Conservation (phyloP, 2,797 vertebrate species). For the Chelon auratus region DNA sequence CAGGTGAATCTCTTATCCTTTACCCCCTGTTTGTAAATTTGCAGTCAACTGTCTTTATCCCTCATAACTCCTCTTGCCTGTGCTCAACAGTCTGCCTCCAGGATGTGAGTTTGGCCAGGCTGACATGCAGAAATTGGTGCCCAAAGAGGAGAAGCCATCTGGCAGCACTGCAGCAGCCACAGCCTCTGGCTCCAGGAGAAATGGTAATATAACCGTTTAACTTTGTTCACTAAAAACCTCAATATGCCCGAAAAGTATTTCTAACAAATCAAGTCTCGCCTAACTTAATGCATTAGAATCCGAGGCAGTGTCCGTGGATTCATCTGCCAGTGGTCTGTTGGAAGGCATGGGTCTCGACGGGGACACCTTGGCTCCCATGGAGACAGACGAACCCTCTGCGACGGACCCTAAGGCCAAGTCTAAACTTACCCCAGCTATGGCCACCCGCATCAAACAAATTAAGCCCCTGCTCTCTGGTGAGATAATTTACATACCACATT, state of each 20-base stretch:
- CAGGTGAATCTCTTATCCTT: conserved; percentile 82
- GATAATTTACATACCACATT: not conserved
- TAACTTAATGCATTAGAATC: conserved; percentile 79
- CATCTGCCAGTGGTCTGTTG: conserved; percentile 90
- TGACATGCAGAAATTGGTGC: conserved; percentile 97
- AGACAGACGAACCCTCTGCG: conserved; percentile 93
- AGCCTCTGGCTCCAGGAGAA: conserved; percentile 86
- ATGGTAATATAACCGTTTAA: conserved; percentile 82
- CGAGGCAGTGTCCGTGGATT: conserved; percentile 86
- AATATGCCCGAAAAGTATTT: not conserved
- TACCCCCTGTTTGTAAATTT: not conserved
- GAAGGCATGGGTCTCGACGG: conserved; percentile 96
- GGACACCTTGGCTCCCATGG: conserved; percentile 94
- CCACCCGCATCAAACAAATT: conserved; percentile 98
- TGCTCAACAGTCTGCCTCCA: conserved; percentile 87
- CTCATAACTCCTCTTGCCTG: not conserved
- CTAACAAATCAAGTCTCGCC: not conserved
- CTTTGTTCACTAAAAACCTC: not conserved
- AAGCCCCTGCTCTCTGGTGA: conserved; percentile 95
- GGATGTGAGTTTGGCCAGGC: conserved; percentile 97
- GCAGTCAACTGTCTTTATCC: not conserved
- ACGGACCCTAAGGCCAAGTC: conserved; percentile 93
- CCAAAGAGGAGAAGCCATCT: conserved; percentile 92
- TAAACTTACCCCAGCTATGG: conserved; percentile 97
- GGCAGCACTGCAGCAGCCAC: conserved; percentile 69